Evolutionary conservation across 1,140 invertebrate genomes (phyloP).

Genomic region (Drosophila quadrilineata): DNA sequence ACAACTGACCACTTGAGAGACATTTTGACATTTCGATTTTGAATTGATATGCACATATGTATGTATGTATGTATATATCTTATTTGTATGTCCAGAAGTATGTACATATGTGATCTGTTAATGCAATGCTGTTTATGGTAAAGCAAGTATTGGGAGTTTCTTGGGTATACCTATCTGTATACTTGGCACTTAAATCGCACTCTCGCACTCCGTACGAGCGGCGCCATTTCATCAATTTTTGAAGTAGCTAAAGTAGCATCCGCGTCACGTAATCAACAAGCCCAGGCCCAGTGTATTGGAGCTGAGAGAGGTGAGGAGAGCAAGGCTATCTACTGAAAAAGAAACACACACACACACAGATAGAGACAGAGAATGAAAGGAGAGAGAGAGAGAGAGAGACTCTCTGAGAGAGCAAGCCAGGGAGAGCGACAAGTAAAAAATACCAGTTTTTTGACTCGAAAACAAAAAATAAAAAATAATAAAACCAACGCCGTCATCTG

Average conservation of each 20-base stretch:
- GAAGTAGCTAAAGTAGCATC: conserved; percentile 18
- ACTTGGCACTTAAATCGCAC: conserved; percentile 14
- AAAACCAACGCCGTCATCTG: conserved; percentile 19
- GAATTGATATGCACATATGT: too few species aligned
- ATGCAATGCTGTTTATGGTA: too few species aligned
- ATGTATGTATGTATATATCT: too few species aligned
- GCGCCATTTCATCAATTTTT: conserved; percentile 37
- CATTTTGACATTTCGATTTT: too few species aligned
- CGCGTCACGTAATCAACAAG: conserved; percentile 54
- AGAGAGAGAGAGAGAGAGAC: not conserved
- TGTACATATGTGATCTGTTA: too few species aligned
- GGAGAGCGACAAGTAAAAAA: conserved; percentile 22
- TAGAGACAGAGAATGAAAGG: not conserved
- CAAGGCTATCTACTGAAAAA: too few species aligned
- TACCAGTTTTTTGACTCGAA: conserved; percentile 38
- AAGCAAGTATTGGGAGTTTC: too few species aligned
- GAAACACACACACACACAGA: too few species aligned
- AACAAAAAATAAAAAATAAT: too few species aligned
- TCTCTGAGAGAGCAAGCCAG: not conserved
- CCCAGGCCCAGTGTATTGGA: not conserved
- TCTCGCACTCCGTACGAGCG: conserved; percentile 12
- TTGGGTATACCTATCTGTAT: not conserved
- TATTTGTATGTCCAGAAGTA: too few species aligned
- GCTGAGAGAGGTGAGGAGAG: not conserved
- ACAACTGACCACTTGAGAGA: too few species aligned